Percentiles rank a stretch among this genome's conserved stretches.
Conservation (phyloP, 2,888 invertebrate species). For the Tupiocoris notatus region DNA sequence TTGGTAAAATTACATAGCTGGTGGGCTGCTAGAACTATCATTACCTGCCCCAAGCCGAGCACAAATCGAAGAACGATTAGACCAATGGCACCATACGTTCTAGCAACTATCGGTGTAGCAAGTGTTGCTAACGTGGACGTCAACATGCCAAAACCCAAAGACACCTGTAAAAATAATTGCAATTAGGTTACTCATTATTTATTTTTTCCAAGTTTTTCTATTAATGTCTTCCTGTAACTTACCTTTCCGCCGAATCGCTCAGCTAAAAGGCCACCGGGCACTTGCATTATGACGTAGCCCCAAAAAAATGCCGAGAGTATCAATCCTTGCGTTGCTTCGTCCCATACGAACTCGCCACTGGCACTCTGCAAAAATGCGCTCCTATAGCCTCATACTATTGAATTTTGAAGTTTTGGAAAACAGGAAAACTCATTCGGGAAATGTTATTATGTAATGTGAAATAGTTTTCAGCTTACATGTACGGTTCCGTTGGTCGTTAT, state of each 20-base stretch:
- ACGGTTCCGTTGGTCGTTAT: constrained; percentile 25
- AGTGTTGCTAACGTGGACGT: constrained; percentile 55
- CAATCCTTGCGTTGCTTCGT: constrained; percentile 58
- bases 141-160: constrained; percentile 55
- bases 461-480: constrained; percentile 25
- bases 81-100: constrained; percentile 52
- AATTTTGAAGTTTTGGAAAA: too few species aligned
- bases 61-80: constrained; percentile 55
- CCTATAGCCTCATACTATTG: too few species aligned
- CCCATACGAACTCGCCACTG: constrained; percentile 64
- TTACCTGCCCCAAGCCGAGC: constrained; percentile 57
- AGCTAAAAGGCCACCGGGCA: constrained; percentile 56
- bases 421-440: too few species aligned
- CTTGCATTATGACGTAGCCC: constrained; percentile 56
- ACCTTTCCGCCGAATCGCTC: constrained; percentile 55
- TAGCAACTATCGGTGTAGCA: constrained; percentile 55
- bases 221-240: background rate
- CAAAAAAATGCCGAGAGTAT: constrained; percentile 56
- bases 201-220: background rate
- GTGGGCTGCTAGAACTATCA: too few species aligned
- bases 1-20: too few species aligned
- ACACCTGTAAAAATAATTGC: constrained; percentile 46
- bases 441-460: too few species aligned
- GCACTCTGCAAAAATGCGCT: constrained; percentile 34
- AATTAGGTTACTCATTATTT: too few species aligned